Conservation (phyloP, 1,140 invertebrate species). For the Euwallacea fornicatus region DNA sequence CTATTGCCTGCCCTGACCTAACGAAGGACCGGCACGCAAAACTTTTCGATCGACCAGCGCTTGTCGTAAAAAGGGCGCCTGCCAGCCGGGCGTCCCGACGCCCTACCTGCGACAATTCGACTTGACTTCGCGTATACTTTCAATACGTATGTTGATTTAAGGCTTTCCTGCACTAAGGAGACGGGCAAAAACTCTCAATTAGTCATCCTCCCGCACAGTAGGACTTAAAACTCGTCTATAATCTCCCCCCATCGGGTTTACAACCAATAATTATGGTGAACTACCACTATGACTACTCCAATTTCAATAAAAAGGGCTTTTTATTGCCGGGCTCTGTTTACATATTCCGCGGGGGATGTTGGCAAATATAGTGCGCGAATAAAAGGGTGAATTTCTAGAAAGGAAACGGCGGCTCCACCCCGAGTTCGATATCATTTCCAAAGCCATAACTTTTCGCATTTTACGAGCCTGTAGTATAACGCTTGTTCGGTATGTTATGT, state of each 20-base stretch:
- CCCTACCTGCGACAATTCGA: slow-evolving; percentile 39
- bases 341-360: slow-evolving; percentile 13
- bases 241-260: neutral
- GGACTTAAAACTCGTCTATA: neutral
- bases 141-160: too few relatives aligned
- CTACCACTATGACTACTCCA: slow-evolving; percentile 11
- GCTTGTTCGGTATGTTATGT: slow-evolving; percentile 15
- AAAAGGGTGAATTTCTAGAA: slow-evolving; percentile 16
- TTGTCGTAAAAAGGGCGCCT: slow-evolving; percentile 39
- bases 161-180: too few relatives aligned
- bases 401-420: slow-evolving; percentile 1
- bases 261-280: neutral
- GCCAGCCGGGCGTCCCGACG: slow-evolving; percentile 39
- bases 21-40: slow-evolving; percentile 31
- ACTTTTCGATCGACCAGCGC: slow-evolving; percentile 31
- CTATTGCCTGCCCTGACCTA: slow-evolving; percentile 28
- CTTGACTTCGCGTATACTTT: slow-evolving; percentile 27
- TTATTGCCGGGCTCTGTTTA: slow-evolving; percentile 16
- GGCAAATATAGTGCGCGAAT: slow-evolving; percentile 9
- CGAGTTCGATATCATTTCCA: slow-evolving; percentile 17
- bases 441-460: slow-evolving; percentile 18
- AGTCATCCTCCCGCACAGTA: neutral
- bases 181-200: too few relatives aligned
- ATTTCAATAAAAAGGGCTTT: slow-evolving; percentile 21
- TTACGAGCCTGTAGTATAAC: slow-evolving; percentile 13